phyloP scores from a whole-genome alignment of 2,888 invertebrate species.

The Pemphredon lugubris region DNA sequence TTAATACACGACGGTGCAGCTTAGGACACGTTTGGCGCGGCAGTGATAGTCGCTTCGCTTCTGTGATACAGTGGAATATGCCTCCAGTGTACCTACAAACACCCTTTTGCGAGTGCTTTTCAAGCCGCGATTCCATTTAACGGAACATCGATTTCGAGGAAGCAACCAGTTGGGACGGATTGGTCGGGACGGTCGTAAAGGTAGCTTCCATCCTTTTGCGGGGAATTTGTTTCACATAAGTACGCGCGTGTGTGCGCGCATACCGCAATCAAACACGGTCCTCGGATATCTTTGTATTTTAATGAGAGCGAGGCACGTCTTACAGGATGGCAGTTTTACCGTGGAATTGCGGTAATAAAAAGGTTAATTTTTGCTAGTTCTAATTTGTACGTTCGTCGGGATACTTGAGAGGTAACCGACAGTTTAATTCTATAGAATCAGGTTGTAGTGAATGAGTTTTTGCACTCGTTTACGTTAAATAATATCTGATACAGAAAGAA shows the following conservation, averaged over 20 bases:
- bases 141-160: slow-evolving; percentile 46
- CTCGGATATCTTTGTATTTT: not conserved
- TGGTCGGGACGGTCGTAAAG: slow-evolving; percentile 12
- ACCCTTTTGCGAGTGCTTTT: slow-evolving; percentile 27
- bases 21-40: slow-evolving; percentile 25
- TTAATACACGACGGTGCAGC: slow-evolving; percentile 22
- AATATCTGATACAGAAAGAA: too few species aligned
- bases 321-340: not conserved
- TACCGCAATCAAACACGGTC: not conserved
- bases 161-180: slow-evolving; percentile 11
- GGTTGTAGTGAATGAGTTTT: too few species aligned
- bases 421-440: too few species aligned
- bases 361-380: too few species aligned
- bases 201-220: not conserved
- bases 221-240: not conserved
- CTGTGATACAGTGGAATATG: slow-evolving; percentile 1
- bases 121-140: slow-evolving; percentile 46
- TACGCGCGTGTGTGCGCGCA: too few species aligned
- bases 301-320: not conserved
- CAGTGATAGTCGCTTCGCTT: slow-evolving; percentile 28
- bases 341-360: too few species aligned
- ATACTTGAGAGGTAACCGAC: too few species aligned
- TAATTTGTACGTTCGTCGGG: too few species aligned
- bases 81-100: slow-evolving; percentile 8
- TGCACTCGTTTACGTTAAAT: too few species aligned